A percentile compares a stretch with the other conserved stretches of the same genome.
phyloP scores from a whole-genome alignment of 2,888 invertebrate genomes.

The Meiosimyza decipiens region DNA sequence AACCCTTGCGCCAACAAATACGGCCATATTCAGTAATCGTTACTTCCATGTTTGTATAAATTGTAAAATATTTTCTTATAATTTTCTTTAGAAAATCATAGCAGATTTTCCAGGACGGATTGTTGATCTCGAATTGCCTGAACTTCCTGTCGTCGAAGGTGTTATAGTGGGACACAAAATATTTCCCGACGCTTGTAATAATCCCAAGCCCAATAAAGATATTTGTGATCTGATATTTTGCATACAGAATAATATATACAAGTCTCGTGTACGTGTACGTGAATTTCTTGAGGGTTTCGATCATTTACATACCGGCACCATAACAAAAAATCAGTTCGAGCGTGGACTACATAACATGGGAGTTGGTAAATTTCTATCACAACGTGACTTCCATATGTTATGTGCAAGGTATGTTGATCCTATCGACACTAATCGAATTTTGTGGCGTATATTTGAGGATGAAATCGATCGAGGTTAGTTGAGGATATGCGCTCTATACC shows the following conservation, averaged over 20 bases:
- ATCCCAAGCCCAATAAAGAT: slow-evolving; percentile 50
- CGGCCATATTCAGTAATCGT: too few species aligned
- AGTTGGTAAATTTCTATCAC: slow-evolving; percentile 72
- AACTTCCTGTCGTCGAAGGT: slow-evolving; percentile 68
- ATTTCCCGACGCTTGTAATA: slow-evolving; percentile 53
- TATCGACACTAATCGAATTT: slow-evolving; percentile 74
- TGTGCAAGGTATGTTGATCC: slow-evolving; percentile 77
- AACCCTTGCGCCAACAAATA: too few species aligned
- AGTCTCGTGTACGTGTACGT: slow-evolving; percentile 73
- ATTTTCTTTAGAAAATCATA: slow-evolving; percentile 67
- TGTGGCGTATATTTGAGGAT: slow-evolving; percentile 82
- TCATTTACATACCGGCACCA: slow-evolving; percentile 74
- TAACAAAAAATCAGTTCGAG: slow-evolving; percentile 77
- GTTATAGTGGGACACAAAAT: slow-evolving; percentile 48
- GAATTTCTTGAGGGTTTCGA: slow-evolving; percentile 82
- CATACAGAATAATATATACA: slow-evolving; percentile 76
- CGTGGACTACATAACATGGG: slow-evolving; percentile 77
- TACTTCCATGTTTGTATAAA: too few species aligned
- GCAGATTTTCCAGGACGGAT: slow-evolving; percentile 73
- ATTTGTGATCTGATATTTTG: slow-evolving; percentile 59
- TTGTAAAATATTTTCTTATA: neutral
- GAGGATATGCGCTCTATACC: neutral
- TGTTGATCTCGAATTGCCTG: slow-evolving; percentile 76
- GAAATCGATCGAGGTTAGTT: slow-evolving; percentile 78
- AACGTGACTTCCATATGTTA: slow-evolving; percentile 74